Base-by-base conservation (phyloP, 2,113 vertebrate genomes). In the Paratilapia polleni region DNA sequence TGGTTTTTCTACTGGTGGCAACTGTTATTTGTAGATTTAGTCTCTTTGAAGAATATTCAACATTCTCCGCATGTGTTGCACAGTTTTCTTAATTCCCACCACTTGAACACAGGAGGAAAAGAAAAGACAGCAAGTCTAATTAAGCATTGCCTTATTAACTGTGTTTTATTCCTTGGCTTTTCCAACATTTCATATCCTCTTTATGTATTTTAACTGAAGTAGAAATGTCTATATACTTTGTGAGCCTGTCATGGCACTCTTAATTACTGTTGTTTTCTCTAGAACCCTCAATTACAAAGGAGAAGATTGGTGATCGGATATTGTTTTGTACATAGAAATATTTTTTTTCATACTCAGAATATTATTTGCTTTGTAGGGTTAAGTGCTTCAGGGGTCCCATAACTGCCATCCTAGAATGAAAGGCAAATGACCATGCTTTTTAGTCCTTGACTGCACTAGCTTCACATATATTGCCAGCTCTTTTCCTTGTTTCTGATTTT, bases 31-130 rank as follows among this genome's bases (percentile, higher is more conserved):
- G 9, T 57, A 77, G 24, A 59, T 13, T 77, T 15, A 66, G 17
- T 26, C 34, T 56, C n/a, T 73, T 77, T 78, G 60, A 85, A 82
- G 34, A 63, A 56, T 49, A 52, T 73, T 68, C 63, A 74, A n/a
- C 68, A 8, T 54, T 63, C n/a, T 26, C 63, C 60, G 31, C 41
- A 61, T 28, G 49, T 49, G 57, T 74, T 5, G 7, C 9, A 4
- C 4, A 5, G 12, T 68, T 76, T 84, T 63, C 20, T 64, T 78
- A 52, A 57, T 66, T 17, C 36, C 14, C 15, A 77, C 8, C 77
- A 68, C 56, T 77, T 63, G 47, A 87, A 59, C 17, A 5, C 14
- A 77, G 78, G 34, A 8, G 8, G 31, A 66, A 63, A 61, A 63
- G 56, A 60, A 22, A 17, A 26, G 36, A 28, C 8, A 38, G 47